These are phyloP conservation scores for Pyrochroa serraticornis DNA, from an alignment of 2,888 invertebrate genomes.

Conservation along the genomic window DNA sequence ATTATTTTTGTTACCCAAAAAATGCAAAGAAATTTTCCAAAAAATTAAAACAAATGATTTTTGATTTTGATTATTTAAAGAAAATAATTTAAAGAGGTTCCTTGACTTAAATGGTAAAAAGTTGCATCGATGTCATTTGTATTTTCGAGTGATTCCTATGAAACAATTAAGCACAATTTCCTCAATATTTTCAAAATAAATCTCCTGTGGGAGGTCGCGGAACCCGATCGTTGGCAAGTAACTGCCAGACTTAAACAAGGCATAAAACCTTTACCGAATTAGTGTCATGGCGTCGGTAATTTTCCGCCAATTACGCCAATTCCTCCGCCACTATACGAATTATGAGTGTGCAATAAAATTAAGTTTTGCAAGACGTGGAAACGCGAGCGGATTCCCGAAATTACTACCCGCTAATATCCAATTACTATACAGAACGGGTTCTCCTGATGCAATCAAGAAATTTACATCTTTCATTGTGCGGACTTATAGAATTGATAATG, in stretches of 20 bases:
- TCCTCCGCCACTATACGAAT: slow-evolving; percentile 3
- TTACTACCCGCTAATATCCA: slow-evolving; percentile 37
- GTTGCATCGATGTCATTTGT: too few relatives aligned
- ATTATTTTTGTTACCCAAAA: too few relatives aligned
- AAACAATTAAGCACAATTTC: too few relatives aligned
- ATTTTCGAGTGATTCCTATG: too few relatives aligned
- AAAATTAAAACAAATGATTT: too few relatives aligned
- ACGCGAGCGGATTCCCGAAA: slow-evolving; percentile 17
- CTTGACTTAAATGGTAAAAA: too few relatives aligned
- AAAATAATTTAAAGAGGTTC: too few relatives aligned
- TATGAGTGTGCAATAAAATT: slow-evolving; percentile 16
- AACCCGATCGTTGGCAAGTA: too few relatives aligned
- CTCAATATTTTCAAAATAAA: too few relatives aligned
- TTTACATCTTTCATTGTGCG: slow-evolving; percentile 46
- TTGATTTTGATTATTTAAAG: too few relatives aligned
- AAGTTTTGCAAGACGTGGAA: slow-evolving; percentile 3
- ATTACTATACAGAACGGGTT: slow-evolving; percentile 37
- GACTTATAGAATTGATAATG: slow-evolving; percentile 43
- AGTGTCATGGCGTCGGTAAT: slow-evolving; percentile 6
- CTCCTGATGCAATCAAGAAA: slow-evolving; percentile 39
- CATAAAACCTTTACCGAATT: slow-evolving; percentile 1
- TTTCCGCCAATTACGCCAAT: slow-evolving; percentile 17
- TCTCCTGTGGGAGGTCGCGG: too few relatives aligned
- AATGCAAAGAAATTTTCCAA: too few relatives aligned
- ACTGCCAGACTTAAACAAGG: background rate